Percentiles rank a stretch among this genome's conserved stretches.
These are phyloP conservation scores for Apotomis capreana DNA, from an alignment of 2,888 invertebrate species.

Conservation along the genomic window DNA sequence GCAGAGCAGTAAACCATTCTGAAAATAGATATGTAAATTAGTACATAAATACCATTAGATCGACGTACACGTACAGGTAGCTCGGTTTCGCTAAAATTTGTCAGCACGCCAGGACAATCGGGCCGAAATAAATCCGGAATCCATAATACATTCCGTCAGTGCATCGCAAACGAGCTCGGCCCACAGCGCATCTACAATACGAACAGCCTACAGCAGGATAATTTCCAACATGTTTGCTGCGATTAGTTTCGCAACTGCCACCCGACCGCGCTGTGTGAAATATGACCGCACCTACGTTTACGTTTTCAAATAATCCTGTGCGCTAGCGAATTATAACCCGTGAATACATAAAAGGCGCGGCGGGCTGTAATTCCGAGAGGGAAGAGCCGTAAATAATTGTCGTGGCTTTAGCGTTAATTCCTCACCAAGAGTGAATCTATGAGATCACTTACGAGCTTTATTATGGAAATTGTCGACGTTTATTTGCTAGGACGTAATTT, in stretches of 20 bases:
- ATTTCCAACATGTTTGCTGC: slow-evolving; percentile 71
- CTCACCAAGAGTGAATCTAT: slow-evolving; percentile 68
- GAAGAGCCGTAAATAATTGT: slow-evolving; percentile 76
- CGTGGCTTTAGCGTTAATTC: slow-evolving; percentile 71
- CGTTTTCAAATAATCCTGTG: slow-evolving; percentile 74
- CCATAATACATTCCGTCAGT: slow-evolving; percentile 70
- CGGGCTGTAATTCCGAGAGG: slow-evolving; percentile 66
- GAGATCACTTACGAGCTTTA: slow-evolving; percentile 55
- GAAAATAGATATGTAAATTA: slow-evolving; percentile 30
- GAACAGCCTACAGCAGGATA: slow-evolving; percentile 58
- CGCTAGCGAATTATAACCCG: slow-evolving; percentile 71
- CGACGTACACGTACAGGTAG: slow-evolving; percentile 28
- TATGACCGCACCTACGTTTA: slow-evolving; percentile 72
- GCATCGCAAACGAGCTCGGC: slow-evolving; percentile 65
- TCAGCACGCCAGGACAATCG: slow-evolving; percentile 46
- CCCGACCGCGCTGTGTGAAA: slow-evolving; percentile 66
- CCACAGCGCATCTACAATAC: slow-evolving; percentile 43
- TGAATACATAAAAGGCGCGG: slow-evolving; percentile 74
- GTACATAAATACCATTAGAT: slow-evolving; percentile 22
- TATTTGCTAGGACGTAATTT: slow-evolving; percentile 33
- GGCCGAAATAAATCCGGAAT: slow-evolving; percentile 55
- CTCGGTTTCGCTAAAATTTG: slow-evolving; percentile 47
- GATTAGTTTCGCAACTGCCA: slow-evolving; percentile 74
- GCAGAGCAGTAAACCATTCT: slow-evolving; percentile 5
- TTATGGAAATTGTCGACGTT: slow-evolving; percentile 41